These are phyloP conservation scores for Stercorarius parasiticus DNA, from an alignment of 2,113 vertebrate genomes.

Conservation along the genomic window DNA sequence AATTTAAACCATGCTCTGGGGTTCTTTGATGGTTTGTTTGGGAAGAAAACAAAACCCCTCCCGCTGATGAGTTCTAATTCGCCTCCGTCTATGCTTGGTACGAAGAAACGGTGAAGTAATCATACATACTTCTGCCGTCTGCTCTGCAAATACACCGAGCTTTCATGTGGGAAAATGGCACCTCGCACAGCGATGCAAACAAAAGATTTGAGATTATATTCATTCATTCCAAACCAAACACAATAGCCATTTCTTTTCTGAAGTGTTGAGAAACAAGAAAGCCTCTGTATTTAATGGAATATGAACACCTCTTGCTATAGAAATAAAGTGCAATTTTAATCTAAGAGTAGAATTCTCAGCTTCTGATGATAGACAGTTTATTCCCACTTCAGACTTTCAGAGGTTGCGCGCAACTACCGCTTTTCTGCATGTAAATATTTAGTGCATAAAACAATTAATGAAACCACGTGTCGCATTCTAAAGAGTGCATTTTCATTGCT, in stretches of 20 bases:
- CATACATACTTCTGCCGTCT: slow-evolving; percentile 3
- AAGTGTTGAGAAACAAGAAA: slow-evolving; percentile 20
- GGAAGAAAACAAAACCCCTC: slow-evolving; percentile 17
- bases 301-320: not conserved
- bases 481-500: not conserved
- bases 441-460: not conserved
- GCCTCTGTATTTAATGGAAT: slow-evolving; percentile 43
- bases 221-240: slow-evolving; percentile 15
- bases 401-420: not conserved
- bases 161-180: slow-evolving; percentile 47
- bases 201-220: slow-evolving; percentile 35
- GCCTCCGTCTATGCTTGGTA: not conserved
- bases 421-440: not conserved
- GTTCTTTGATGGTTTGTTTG: not conserved
- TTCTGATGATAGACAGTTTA: not conserved
- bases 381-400: not conserved
- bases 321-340: slow-evolving; percentile 19
- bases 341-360: not conserved
- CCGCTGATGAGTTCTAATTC: slow-evolving; percentile 43
- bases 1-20: slow-evolving; percentile 1
- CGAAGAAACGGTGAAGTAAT: slow-evolving; percentile 45
- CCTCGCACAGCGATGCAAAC: slow-evolving; percentile 15
- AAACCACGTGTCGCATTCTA: not conserved
- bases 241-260: slow-evolving; percentile 5
- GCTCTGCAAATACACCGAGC: slow-evolving; percentile 1